Evolutionary conservation across 2,113 vertebrate species (phyloP), one percentile per base, ranked within the genome.

Genomic region (Caranx melampygus): DNA sequence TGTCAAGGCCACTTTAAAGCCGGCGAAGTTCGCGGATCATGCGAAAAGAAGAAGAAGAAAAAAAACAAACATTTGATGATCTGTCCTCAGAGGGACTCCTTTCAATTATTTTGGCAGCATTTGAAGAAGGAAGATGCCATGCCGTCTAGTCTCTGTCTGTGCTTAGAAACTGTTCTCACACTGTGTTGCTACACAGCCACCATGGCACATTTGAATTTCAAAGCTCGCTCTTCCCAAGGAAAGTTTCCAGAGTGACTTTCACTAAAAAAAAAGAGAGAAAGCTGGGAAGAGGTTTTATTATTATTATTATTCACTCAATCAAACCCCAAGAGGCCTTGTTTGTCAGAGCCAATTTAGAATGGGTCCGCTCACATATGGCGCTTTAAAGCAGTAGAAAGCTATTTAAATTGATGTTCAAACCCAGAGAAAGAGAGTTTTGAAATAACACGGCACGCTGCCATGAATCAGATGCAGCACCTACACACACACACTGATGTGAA

Each of bases 91-190:
- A 92, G 81, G 57, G 78, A 71, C 52, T 80, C 66, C 75, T 91
- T 90, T 92, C 88, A 91, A 90, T 91, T 90, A 90, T 87, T 88
- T 72, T 90, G 84, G 81, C 86, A 83, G 65, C 79, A 78, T 91
- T 68, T 73, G 72, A 86, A 79, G 79, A 76, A 55, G 37, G 74
- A 66, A 59, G 69, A 81, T 68, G 77, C 65, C 80, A 59, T 20
- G 65, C 65, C 40, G 68, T 71, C 78, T 75, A 21, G 65, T 68
- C 37, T 75, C 65, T 69, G 85, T 65, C 79, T 79, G 67, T 4
- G 71, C 78, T 87, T 34, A 40, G 70, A 88, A 52, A 72, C 74
- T 75, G 64, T 77, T 78, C 73, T 81, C 85, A 16, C 6, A 75
- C 67, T 69, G 51, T 54, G 70, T 55, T 80, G 78, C 67, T 70